Base-by-base conservation (phyloP, 2,113 vertebrate genomes). In the Tapirus terrestris region DNA sequence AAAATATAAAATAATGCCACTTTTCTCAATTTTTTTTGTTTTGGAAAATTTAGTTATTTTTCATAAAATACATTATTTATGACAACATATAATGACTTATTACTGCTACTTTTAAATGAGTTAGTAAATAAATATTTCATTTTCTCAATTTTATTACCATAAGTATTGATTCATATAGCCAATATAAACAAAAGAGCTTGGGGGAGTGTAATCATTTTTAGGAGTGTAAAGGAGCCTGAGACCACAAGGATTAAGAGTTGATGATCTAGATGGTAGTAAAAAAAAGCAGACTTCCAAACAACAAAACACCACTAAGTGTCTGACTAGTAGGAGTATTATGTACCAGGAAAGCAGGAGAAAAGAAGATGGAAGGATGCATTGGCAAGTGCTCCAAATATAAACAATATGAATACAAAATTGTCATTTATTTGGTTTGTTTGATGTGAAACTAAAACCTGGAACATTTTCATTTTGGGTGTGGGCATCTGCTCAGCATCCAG, bases 381-480 rank as follows among this genome's bases (percentile, higher is more conserved):
- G 70, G 61, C 56, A 88, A 81, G 1, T 43, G 36, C 11, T 94
- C 63, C 23, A 43, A 84, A 77, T 1, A 72, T 17, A 97, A 95
- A 53, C 60, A 80, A 73, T 0, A 63, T 6, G 58, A 82, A 93
- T 45, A 61, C 33, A 82, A 45, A 90, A 25, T 11, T 61, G 10
- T 43, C 43, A 31, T 61, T 93, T 77, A 80, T 84, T 65, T 96
- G 45, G 70, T 61, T 86, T 87, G 45, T 53, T 48, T 87, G 87
- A 70, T 11, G 27, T 53, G 83, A 79, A 96, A 92, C 87, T 87
- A 88, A 91, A 80, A 51, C 84, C 39, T 84, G 60, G 70, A 94
- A 91, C 51, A 23, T 77, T 79, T 95, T 95, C 68, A 81, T 6
- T 61, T 61, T 63, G 58, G 36, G 33, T 92, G 33, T 94, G 31